Percentiles rank a stretch among this genome's conserved stretches.
These are phyloP conservation scores for Albula glossodonta DNA, from an alignment of 2,113 vertebrate genomes.

Conservation along the genomic window DNA sequence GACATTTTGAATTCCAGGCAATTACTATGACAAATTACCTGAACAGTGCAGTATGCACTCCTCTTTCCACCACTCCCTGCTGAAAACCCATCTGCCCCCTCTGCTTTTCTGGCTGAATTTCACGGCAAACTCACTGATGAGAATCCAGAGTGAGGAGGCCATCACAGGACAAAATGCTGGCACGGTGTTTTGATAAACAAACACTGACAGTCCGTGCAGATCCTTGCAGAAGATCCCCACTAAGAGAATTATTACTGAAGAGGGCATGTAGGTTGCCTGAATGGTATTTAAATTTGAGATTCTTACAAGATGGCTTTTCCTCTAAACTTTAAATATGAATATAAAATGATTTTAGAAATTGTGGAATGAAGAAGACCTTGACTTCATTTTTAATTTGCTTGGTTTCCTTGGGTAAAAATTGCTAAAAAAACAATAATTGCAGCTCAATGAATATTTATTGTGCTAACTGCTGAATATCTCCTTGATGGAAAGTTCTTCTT, in stretches of 20 bases:
- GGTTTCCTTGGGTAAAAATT: not conserved
- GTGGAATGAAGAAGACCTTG: no score
- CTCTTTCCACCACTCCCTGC: not conserved
- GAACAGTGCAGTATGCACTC: not conserved
- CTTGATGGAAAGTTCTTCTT: not conserved
- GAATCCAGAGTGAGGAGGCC: not conserved
- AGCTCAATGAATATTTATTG: not conserved
- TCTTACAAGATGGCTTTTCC: not conserved
- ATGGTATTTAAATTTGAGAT: not conserved
- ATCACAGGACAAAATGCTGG: not conserved
- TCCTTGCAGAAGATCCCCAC: not conserved
- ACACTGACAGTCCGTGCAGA: not conserved
- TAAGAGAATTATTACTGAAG: not conserved
- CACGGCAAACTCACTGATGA: not conserved
- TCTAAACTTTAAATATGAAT: not conserved
- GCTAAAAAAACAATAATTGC: not conserved
- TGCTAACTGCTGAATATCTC: not conserved
- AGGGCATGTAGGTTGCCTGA: not conserved
- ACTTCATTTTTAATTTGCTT: not conserved
- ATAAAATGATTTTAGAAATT: no score
- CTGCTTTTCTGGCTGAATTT: not conserved
- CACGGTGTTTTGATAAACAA: slow-evolving; percentile 3
- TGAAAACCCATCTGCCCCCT: not conserved
- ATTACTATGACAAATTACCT: not conserved
- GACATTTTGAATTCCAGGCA: not conserved